Evolutionary conservation across 2,113 vertebrate genomes (phyloP).

Genomic region (Campylomormyrus tamandua): DNA sequence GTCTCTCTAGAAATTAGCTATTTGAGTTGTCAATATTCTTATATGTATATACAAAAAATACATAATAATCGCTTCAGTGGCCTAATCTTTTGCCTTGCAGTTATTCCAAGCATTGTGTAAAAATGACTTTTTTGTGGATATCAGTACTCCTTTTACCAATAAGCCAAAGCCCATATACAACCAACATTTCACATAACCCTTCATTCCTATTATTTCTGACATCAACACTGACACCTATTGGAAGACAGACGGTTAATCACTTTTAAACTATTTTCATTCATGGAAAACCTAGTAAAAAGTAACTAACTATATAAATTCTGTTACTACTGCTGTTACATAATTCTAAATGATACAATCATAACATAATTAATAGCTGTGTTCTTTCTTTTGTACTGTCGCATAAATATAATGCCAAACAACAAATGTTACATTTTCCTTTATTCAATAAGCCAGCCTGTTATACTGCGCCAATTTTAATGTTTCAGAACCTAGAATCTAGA

Average conservation of each 20-base stretch:
- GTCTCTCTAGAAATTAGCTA: background rate
- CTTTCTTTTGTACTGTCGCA: background rate
- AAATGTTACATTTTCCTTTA: background rate
- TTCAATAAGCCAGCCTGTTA: background rate
- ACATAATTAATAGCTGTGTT: background rate
- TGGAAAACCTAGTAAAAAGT: background rate
- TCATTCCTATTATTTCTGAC: background rate
- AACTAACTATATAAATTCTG: background rate
- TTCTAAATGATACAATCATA: background rate
- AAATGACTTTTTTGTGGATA: background rate
- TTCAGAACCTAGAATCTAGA: background rate
- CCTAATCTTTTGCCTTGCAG: background rate
- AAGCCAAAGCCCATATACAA: background rate
- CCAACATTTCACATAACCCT: background rate
- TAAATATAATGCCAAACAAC: background rate
- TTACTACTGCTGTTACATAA: background rate
- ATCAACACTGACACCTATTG: background rate
- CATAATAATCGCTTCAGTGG: background rate
- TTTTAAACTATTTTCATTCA: background rate
- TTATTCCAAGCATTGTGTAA: background rate
- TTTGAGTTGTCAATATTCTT: background rate
- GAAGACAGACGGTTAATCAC: background rate
- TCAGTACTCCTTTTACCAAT: background rate
- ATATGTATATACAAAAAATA: background rate
- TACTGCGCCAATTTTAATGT: background rate